Percentiles rank a stretch among this genome's conserved stretches.
phyloP scores from a whole-genome alignment of 2,113 vertebrate genomes.

The Tachuris rubrigastra region DNA sequence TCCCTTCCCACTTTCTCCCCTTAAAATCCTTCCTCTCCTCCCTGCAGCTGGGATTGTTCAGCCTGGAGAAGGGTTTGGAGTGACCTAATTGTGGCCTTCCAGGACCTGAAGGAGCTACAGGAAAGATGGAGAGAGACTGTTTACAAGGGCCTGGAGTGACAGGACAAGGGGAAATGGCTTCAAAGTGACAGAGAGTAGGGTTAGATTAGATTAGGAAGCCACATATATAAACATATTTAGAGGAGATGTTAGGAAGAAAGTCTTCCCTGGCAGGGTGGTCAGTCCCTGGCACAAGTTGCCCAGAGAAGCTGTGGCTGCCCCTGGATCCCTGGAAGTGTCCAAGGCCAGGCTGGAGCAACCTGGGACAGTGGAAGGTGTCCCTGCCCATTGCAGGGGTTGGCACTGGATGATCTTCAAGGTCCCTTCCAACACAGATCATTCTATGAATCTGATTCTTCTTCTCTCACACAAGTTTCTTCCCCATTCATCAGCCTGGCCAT shows the following conservation, averaged over 20 bases:
- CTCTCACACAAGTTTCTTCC: not conserved
- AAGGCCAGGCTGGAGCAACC: rapidly evolving
- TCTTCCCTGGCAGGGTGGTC: rapidly evolving
- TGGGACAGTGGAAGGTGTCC: rapidly evolving
- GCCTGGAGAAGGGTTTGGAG: not conserved
- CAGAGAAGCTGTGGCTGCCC: not conserved
- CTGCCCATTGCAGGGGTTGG: not conserved
- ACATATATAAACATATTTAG: too few relatives aligned
- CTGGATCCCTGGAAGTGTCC: not conserved
- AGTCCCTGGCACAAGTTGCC: not conserved
- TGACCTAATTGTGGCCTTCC: not conserved
- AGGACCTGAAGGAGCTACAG: not conserved
- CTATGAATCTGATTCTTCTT: not conserved
- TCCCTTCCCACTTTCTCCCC: not conserved
- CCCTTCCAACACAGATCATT: too few relatives aligned
- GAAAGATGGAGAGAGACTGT: not conserved
- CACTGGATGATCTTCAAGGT: rapidly evolving
- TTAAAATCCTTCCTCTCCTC: not conserved
- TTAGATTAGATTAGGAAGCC: not conserved
- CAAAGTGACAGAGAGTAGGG: not conserved
- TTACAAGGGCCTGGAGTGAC: not conserved
- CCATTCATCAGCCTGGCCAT: not conserved
- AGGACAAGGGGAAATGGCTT: not conserved
- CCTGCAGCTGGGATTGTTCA: not conserved
- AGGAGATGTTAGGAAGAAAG: not conserved